These are phyloP conservation scores for Marmota monax DNA, from an alignment of 2,113 vertebrate species.

Conservation along the genomic window DNA sequence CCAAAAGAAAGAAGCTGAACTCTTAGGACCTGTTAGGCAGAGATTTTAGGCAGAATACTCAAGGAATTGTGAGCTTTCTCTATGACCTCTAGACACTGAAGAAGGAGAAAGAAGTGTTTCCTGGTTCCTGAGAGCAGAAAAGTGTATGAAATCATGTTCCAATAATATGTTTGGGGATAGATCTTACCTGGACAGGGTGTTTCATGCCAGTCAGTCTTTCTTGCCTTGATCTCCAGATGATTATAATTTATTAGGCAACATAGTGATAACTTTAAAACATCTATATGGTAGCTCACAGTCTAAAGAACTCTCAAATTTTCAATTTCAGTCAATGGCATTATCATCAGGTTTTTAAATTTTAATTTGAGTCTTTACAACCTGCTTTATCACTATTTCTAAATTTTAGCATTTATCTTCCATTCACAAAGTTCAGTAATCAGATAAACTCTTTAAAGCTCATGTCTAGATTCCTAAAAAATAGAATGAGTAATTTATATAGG, in stretches of 20 bases:
- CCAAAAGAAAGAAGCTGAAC: background rate
- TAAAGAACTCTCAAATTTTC: constrained; percentile 26
- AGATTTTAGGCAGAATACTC: background rate
- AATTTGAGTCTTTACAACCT: background rate
- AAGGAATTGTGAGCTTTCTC: background rate
- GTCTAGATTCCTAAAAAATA: too few species aligned
- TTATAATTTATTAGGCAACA: background rate
- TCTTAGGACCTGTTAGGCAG: background rate
- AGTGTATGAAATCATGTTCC: background rate
- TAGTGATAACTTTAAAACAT: background rate
- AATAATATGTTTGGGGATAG: background rate
- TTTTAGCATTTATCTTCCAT: background rate
- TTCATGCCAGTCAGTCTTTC: background rate
- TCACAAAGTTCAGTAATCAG: background rate
- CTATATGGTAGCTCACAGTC: background rate
- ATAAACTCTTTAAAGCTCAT: too few species aligned
- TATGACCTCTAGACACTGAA: background rate
- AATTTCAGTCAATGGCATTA: background rate
- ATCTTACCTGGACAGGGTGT: background rate
- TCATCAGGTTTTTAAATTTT: background rate
- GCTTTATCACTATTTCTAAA: background rate
- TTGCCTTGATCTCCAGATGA: background rate
- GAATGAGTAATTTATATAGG: background rate
- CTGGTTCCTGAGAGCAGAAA: background rate
- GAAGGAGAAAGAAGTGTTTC: background rate